These are phyloP conservation scores for Tholera decimalis DNA, from an alignment of 2,888 invertebrate species.

Conservation along the genomic window DNA sequence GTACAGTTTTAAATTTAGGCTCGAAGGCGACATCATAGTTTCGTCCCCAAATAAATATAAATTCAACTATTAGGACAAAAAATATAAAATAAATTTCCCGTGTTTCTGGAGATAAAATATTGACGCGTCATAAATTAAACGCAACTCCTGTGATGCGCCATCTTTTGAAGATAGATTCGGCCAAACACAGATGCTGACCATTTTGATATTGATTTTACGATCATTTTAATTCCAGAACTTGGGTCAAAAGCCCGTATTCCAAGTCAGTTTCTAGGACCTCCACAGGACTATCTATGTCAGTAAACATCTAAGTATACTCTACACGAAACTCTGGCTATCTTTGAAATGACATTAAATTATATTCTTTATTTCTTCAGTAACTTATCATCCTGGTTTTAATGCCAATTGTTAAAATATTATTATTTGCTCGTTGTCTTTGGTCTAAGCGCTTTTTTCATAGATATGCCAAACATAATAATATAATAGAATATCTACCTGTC, in stretches of 20 bases:
- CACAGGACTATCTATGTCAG: too few relatives aligned
- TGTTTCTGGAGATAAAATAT: not conserved
- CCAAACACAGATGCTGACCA: not conserved
- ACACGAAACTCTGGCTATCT: too few relatives aligned
- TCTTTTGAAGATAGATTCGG: not conserved
- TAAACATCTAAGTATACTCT: not conserved
- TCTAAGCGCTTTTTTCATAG: too few relatives aligned
- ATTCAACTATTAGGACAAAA: slow-evolving; percentile 23
- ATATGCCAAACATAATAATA: too few relatives aligned
- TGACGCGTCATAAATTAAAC: not conserved
- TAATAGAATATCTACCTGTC: not conserved
- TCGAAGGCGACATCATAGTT: not conserved
- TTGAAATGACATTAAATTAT: too few relatives aligned
- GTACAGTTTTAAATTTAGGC: too few relatives aligned
- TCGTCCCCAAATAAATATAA: slow-evolving; percentile 27
- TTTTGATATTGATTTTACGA: not conserved
- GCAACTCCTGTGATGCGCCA: not conserved
- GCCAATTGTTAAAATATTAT: too few relatives aligned
- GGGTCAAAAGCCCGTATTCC: not conserved
- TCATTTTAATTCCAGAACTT: not conserved
- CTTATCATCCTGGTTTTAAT: too few relatives aligned
- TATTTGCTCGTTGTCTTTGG: too few relatives aligned
- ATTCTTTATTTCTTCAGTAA: too few relatives aligned
- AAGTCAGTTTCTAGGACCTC: not conserved
- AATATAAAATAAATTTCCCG: not conserved